Percentiles rank a stretch among this genome's conserved stretches.
Evolutionary conservation across 2,797 vertebrate genomes (phyloP).

Genomic region (Pseudocheirus occidentalis): DNA sequence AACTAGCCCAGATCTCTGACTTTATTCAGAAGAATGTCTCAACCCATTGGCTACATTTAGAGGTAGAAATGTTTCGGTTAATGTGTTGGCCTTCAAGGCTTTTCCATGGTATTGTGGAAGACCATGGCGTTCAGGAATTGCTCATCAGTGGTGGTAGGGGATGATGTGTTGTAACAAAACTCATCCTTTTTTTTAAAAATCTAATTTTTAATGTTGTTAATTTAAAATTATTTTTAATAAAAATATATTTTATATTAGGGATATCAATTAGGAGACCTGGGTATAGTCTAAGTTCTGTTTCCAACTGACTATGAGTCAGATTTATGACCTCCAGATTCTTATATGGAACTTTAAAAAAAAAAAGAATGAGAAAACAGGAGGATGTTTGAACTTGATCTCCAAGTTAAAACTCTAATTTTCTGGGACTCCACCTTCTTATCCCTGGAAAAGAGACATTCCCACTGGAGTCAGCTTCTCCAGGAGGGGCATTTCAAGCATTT

Average conservation of each 20-base stretch:
- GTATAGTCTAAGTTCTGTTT: background rate
- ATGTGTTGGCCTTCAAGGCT: background rate
- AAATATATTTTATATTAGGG: background rate
- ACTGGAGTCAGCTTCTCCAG: background rate
- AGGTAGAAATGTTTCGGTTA: background rate
- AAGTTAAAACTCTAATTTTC: background rate
- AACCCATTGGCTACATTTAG: background rate
- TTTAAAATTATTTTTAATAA: background rate
- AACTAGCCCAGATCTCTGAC: no score
- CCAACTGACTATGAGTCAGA: background rate
- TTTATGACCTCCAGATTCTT: background rate
- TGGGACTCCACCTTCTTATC: background rate
- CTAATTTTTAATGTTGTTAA: background rate
- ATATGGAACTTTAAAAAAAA: background rate
- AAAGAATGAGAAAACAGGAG: background rate
- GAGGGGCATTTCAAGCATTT: background rate
- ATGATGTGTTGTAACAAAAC: background rate
- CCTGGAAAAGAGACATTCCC: background rate
- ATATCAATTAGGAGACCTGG: background rate
- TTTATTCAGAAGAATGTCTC: background rate
- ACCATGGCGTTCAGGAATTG: background rate
- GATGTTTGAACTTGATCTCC: background rate
- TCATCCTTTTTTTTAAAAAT: background rate
- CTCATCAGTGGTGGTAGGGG: background rate
- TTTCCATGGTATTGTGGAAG: slow-evolving; percentile 9